These are phyloP conservation scores for Zaprionus gabonicus DNA, from an alignment of 1,140 invertebrate genomes.

Conservation along the genomic window DNA sequence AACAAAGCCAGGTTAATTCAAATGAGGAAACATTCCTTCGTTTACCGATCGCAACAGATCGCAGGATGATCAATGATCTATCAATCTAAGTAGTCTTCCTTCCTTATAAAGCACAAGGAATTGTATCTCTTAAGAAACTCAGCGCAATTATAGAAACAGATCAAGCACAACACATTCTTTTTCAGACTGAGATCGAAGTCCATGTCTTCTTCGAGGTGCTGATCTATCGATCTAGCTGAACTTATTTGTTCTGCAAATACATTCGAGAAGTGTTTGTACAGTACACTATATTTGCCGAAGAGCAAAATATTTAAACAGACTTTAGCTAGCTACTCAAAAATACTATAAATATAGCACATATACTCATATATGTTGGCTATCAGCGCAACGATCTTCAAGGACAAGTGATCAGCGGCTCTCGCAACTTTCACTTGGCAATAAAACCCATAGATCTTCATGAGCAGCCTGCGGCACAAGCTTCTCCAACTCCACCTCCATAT, in stretches of 20 bases:
- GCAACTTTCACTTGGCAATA: not conserved
- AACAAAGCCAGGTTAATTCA: no score
- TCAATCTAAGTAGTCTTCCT: no score
- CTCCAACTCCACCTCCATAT: not conserved
- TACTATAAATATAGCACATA: not conserved
- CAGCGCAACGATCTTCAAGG: not conserved
- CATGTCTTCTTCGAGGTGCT: not conserved
- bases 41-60: no score
- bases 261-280: not conserved
- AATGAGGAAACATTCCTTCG: no score
- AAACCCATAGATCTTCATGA: not conserved
- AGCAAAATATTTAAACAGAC: not conserved
- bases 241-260: not conserved
- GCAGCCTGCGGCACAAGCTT: not conserved
- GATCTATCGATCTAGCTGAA: not conserved
- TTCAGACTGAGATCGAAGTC: no score
- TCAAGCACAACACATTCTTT: no score
- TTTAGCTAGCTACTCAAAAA: not conserved
- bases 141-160: no score
- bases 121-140: no score
- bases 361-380: not conserved
- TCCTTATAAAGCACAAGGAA: no score
- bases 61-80: no score
- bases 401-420: not conserved
- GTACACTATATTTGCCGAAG: not conserved